Base-by-base conservation (phyloP, 2,888 invertebrate species). In the Parnassius smintheus region DNA sequence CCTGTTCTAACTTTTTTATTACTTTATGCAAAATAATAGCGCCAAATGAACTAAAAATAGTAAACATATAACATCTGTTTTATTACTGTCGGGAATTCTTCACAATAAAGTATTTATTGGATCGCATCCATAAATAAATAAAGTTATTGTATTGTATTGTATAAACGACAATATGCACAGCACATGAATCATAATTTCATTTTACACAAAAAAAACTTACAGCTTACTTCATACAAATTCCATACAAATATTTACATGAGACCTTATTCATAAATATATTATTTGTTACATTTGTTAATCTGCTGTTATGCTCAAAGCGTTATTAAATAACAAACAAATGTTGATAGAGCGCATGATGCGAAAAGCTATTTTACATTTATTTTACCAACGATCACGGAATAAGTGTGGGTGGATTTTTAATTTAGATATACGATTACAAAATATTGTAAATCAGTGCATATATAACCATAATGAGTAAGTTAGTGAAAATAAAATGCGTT, bases 61-160 rank as follows among this genome's bases (percentile, higher is more conserved):
- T 73, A 66, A 67, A 56, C 86, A 86, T 87, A 90, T 90, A 90
- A 88, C 88, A 83, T 88, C 85, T 75, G 77, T 80, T 85, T 87
- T 82, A 80, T 84, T 87, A 85, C 83, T 84, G 52, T 85, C 83
- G 85, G 81, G 88, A 88, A 89, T 85, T 86, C 50, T 82, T 86
- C 86, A 90, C 89, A 88, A 83, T 88, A 86, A 87, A 87, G 86
- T 89, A 82, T 86, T 86, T 81, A 86, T 75, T 89, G 91, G 91
- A 90, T 91, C 88, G 89, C 88, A 91, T 91, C 91, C 91, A 86
- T 85, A n/a, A n/a, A n/a, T n/a, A n/a, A n/a, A n/a, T n/a, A n/a
- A n/a, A n/a, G n/a, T n/a, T n/a, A n/a, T n/a, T n/a, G n/a, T n/a
- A n/a, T n/a, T n/a, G n/a, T n/a, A n/a, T n/a, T n/a, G n/a, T n/a